Evolutionary conservation across 2,113 vertebrate genomes (phyloP).

Genomic region (Herpetotheres cachinnans): DNA sequence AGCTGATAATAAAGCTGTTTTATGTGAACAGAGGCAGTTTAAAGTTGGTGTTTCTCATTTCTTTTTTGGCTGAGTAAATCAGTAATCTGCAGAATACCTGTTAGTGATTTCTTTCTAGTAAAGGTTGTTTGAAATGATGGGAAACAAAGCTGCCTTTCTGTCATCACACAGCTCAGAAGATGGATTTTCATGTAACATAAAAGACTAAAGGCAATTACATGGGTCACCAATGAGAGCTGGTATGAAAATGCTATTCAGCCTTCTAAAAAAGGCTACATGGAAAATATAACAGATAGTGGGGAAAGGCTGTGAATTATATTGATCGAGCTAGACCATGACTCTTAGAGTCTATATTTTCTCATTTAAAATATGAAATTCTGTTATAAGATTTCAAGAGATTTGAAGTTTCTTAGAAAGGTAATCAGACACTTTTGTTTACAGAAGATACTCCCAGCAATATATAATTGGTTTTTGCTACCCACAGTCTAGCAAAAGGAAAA

Average conservation of each 20-base stretch:
- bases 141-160: constrained; percentile 11
- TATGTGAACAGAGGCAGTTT: background rate
- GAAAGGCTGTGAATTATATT: background rate
- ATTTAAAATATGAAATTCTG: background rate
- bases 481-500: background rate
- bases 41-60: background rate
- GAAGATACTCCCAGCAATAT: background rate
- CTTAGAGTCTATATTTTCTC: background rate
- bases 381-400: background rate
- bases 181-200: constrained; percentile 5
- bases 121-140: background rate
- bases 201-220: constrained; percentile 25
- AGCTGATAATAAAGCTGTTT: constrained; percentile 30
- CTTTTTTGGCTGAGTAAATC: background rate
- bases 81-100: background rate
- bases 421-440: background rate
- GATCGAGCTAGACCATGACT: background rate
- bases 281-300: background rate
- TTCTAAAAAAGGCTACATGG: background rate
- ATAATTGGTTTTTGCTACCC: background rate
- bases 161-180: constrained; percentile 6
- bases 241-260: constrained; percentile 1
- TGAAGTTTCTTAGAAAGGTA: background rate
- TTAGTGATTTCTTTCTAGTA: background rate
- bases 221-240: background rate